Evolutionary conservation across 2,888 invertebrate species (phyloP).

Genomic region (Serrognathus titanus): DNA sequence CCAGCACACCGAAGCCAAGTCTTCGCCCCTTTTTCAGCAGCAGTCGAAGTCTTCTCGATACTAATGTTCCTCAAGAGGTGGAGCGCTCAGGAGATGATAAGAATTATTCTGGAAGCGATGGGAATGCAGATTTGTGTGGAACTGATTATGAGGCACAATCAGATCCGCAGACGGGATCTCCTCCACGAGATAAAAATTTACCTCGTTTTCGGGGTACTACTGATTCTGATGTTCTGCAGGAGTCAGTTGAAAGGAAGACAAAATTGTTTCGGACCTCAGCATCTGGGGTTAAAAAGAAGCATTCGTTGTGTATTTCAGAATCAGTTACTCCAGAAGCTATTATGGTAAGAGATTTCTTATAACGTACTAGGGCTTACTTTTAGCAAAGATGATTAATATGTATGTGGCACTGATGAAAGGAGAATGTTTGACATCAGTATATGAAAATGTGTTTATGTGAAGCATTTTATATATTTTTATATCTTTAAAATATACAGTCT

Average conservation of each 20-base stretch:
- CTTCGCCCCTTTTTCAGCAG: conserved; percentile 93
- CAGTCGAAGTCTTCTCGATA: conserved; percentile 68
- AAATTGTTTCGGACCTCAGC: conserved; percentile 65
- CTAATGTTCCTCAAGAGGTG: conserved; percentile 23
- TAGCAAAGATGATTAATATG: too few relatives aligned
- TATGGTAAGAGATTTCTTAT: conserved; percentile 30
- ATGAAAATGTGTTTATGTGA: too few relatives aligned
- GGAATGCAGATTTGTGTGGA: conserved; percentile 53
- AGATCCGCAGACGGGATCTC: conserved; percentile 59
- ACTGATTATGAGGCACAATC: conserved; percentile 69
- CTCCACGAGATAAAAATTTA: conserved; percentile 53
- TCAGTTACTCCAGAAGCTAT: conserved; percentile 42
- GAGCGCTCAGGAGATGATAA: conserved; percentile 42
- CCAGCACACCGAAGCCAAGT: conserved; percentile 95
- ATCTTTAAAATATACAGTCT: too few relatives aligned
- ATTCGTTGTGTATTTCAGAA: conserved; percentile 58
- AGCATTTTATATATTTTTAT: too few relatives aligned
- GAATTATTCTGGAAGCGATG: conserved; percentile 56
- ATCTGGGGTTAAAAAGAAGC: conserved; percentile 63
- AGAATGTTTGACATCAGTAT: too few relatives aligned
- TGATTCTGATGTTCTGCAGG: conserved; percentile 34
- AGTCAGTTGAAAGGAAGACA: conserved; percentile 53
- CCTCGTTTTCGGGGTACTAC: conserved; percentile 34
- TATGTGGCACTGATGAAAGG: too few relatives aligned
- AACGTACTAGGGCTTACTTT: too few relatives aligned